Evolutionary conservation across 2,113 vertebrate species (phyloP).

Genomic region (Mormyrus lacerda): DNA sequence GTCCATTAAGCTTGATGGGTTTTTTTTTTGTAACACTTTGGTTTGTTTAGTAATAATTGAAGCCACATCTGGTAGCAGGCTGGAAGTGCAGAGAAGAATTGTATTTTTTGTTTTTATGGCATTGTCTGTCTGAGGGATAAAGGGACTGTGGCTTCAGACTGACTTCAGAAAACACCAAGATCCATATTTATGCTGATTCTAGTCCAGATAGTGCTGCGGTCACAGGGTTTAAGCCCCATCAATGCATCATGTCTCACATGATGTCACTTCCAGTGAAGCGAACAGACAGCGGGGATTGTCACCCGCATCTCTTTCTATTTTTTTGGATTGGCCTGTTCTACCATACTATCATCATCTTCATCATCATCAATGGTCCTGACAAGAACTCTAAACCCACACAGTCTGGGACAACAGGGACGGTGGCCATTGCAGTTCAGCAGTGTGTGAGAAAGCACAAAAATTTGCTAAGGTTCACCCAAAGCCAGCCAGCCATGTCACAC

Average conservation of each 20-base stretch:
- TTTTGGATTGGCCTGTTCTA: background rate
- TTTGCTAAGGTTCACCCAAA: background rate
- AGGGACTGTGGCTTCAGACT: conserved; percentile 47
- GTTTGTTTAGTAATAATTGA: conserved; percentile 41
- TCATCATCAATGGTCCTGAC: background rate
- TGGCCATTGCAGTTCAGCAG: background rate
- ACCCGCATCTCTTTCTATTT: background rate
- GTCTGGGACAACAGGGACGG: background rate
- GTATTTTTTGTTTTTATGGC: conserved; percentile 39
- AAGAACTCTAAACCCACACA: background rate
- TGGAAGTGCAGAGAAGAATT: conserved; percentile 42
- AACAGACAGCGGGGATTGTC: background rate
- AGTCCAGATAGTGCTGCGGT: conserved; percentile 23
- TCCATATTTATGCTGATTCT: background rate
- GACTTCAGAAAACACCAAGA: conserved; percentile 15
- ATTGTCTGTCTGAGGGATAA: conserved; percentile 41
- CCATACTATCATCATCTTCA: background rate
- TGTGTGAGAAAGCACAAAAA: background rate
- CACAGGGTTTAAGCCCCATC: background rate
- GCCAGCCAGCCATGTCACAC: background rate
- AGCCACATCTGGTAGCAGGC: conserved; percentile 54
- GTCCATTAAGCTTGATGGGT: conserved; percentile 2
- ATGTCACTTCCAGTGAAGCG: background rate
- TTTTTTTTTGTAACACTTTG: conserved; percentile 27
- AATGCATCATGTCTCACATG: background rate